Percentiles rank a stretch among this genome's conserved stretches.
Evolutionary conservation across 1,140 invertebrate genomes (phyloP).

Genomic region (Stegodyphus mimosarum): DNA sequence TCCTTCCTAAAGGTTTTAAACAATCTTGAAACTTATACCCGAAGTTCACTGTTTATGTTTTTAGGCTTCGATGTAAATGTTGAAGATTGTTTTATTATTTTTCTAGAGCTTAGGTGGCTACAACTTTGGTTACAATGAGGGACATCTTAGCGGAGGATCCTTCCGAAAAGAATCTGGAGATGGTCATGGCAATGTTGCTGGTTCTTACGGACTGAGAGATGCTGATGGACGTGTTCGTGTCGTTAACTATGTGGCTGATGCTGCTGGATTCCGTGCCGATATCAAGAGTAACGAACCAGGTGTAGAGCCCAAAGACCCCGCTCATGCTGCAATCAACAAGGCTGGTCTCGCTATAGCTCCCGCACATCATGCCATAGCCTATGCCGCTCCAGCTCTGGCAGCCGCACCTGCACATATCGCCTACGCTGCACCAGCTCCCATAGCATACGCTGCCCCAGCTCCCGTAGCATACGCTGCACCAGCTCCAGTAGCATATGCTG

Average conservation of each 20-base stretch:
- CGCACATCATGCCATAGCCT: not conserved
- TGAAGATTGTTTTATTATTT: too few relatives aligned
- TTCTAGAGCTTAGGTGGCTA: slow-evolving; percentile 60
- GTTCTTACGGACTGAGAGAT: slow-evolving; percentile 59
- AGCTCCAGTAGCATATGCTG: slow-evolving; percentile 49
- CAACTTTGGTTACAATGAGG: slow-evolving; percentile 62
- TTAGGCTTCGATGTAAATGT: too few relatives aligned
- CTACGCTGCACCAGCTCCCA: not conserved
- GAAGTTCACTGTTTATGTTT: too few relatives aligned
- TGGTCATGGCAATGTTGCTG: slow-evolving; percentile 38
- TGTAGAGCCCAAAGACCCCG: slow-evolving; percentile 60
- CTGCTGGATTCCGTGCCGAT: too few relatives aligned
- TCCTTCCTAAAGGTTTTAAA: too few relatives aligned
- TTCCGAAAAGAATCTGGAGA: slow-evolving; percentile 62
- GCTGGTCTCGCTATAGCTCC: slow-evolving; percentile 28
- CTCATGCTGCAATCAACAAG: slow-evolving; percentile 50
- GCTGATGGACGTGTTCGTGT: slow-evolving; percentile 62
- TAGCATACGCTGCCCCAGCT: not conserved
- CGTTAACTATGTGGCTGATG: not conserved
- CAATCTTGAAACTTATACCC: too few relatives aligned
- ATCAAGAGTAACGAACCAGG: slow-evolving; percentile 60
- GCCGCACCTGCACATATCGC: not conserved
- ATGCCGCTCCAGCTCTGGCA: slow-evolving; percentile 61
- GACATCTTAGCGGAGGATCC: slow-evolving; percentile 64
- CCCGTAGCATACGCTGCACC: not conserved